Conservation (phyloP, 2,113 vertebrate genomes). For the Erpornis zantholeuca region DNA sequence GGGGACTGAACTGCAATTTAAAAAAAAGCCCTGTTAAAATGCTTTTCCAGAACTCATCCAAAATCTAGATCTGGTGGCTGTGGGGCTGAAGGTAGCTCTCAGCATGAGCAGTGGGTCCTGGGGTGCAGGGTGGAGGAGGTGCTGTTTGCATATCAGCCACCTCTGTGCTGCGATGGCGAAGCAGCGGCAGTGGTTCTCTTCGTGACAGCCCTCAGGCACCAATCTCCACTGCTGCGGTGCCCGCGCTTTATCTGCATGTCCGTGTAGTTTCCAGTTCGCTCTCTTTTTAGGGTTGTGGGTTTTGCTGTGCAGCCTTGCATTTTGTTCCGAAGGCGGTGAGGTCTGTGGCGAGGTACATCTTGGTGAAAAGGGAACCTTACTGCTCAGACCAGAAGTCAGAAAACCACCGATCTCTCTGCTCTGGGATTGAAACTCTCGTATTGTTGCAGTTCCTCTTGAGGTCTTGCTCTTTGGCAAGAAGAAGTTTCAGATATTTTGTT, state of each 20-base stretch:
- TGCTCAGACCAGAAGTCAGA: slow-evolving; percentile 18
- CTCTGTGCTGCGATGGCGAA: accelerated
- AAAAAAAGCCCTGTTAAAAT: neutral
- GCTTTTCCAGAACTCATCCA: neutral
- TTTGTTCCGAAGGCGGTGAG: neutral
- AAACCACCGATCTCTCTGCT: neutral
- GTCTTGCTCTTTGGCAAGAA: neutral
- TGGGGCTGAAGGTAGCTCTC: neutral
- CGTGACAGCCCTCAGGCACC: neutral
- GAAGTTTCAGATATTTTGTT: neutral
- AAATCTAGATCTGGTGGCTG: neutral
- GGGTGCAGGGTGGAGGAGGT: neutral
- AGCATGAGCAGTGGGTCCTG: neutral
- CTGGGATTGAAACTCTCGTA: neutral
- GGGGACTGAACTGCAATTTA: neutral
- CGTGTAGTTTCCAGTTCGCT: neutral
- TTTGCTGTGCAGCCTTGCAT: neutral
- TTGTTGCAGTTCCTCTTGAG: neutral
- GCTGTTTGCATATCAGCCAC: neutral
- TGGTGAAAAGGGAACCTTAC: slow-evolving; percentile 32
- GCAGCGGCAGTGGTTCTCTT: accelerated
- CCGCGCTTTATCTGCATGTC: neutral
- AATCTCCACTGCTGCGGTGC: accelerated
- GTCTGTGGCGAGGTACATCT: slow-evolving; percentile 1
- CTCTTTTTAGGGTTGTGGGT: neutral